These are phyloP conservation scores for Panonychus citri DNA, from an alignment of 1,140 invertebrate genomes.

Conservation along the genomic window DNA sequence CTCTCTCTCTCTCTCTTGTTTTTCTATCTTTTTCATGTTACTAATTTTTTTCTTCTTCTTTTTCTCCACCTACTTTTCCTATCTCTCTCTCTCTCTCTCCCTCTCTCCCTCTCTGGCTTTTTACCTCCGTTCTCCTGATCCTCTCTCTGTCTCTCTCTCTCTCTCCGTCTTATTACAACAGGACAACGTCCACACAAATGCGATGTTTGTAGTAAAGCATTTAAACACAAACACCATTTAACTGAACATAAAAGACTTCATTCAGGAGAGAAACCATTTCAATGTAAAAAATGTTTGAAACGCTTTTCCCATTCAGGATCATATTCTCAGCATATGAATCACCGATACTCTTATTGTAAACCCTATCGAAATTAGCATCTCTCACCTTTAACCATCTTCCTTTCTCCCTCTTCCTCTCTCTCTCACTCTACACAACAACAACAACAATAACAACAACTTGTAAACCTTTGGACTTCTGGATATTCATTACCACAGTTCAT, in stretches of 20 bases:
- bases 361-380: conserved; percentile 31
- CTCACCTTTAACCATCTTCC: too few relatives aligned
- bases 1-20: too few relatives aligned
- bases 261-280: conserved; percentile 69
- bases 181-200: conserved; percentile 96
- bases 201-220: conserved; percentile 90
- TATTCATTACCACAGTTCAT: too few relatives aligned
- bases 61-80: too few relatives aligned
- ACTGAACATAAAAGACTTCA: conserved; percentile 96
- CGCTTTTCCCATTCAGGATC: conserved; percentile 97
- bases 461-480: too few relatives aligned
- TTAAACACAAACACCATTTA: conserved; percentile 99
- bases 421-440: too few relatives aligned
- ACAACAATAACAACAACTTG: too few relatives aligned
- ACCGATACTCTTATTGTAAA: conserved; percentile 90
- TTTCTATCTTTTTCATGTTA: too few relatives aligned
- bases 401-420: too few relatives aligned
- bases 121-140: too few relatives aligned
- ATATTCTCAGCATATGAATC: conserved; percentile 99
- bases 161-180: conserved; percentile 28
- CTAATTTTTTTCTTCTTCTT: conserved; percentile 1
- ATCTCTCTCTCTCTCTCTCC: too few relatives aligned
- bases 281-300: conserved; percentile 95
- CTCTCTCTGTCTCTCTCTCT: too few relatives aligned
- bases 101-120: not conserved